Percentiles rank a stretch among this genome's conserved stretches.
phyloP scores from a whole-genome alignment of 2,888 invertebrate genomes.

The Adelphocoris suturalis region DNA sequence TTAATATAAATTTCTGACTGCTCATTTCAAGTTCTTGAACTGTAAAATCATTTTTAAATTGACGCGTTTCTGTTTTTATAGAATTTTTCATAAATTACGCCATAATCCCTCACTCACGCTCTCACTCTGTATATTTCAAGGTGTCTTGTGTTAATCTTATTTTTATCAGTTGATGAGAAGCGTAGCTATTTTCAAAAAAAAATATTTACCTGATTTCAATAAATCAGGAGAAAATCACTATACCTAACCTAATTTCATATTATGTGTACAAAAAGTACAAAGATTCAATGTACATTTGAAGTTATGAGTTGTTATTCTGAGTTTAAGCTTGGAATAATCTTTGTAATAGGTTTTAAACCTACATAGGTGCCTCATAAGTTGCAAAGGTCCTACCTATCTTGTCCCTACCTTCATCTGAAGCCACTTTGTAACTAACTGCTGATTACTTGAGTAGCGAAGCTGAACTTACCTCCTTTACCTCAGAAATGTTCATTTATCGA shows the following conservation, averaged over 20 bases:
- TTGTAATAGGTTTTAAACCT: neutral
- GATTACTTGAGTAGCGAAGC: slow-evolving; percentile 53
- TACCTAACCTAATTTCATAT: slow-evolving; percentile 11
- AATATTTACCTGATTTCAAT: slow-evolving; percentile 22
- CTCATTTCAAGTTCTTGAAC: neutral
- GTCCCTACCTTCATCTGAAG: slow-evolving; percentile 10
- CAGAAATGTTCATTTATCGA: slow-evolving; percentile 70
- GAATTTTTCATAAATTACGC: neutral
- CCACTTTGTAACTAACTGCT: slow-evolving; percentile 62
- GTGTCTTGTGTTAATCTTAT: neutral
- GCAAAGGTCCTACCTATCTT: neutral
- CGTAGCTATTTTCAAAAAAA: no score
- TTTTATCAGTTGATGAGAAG: neutral
- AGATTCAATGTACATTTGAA: neutral
- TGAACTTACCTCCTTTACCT: slow-evolving; percentile 66
- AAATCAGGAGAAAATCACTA: slow-evolving; percentile 5
- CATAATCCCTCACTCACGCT: neutral
- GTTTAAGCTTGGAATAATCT: neutral
- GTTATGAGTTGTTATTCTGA: neutral
- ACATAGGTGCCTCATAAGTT: neutral
- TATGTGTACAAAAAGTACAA: neutral
- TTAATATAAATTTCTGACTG: neutral
- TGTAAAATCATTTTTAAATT: no score
- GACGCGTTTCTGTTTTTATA: no score
- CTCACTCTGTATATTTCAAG: neutral